Percentiles rank a stretch among this genome's conserved stretches.
phyloP scores from a whole-genome alignment of 2,113 vertebrate genomes.

The Dasyornis broadbenti region DNA sequence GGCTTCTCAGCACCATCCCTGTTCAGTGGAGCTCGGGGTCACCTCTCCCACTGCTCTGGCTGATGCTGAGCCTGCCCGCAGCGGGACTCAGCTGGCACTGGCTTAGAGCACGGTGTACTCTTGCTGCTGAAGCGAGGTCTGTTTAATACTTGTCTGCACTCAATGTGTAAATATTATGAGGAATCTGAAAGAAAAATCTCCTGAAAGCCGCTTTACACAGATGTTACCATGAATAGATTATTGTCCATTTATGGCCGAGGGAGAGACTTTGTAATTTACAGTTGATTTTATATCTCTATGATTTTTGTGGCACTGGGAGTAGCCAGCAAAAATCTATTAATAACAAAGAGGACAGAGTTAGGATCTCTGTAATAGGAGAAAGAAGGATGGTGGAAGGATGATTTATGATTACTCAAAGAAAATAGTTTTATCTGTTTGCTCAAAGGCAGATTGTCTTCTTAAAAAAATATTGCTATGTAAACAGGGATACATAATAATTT shows the following conservation, averaged over 20 bases:
- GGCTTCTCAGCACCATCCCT: not conserved
- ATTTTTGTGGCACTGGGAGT: conserved; percentile 1
- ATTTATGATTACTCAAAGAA: not conserved
- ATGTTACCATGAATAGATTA: conserved; percentile 16
- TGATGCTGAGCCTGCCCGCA: rapidly evolving
- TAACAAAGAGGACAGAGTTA: not conserved
- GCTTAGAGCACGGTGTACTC: rapidly evolving
- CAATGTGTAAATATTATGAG: conserved; percentile 43
- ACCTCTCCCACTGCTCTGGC: rapidly evolving
- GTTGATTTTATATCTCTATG: not conserved
- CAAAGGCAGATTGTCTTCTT: not conserved
- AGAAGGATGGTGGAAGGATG: not conserved
- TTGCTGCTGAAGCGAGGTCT: not conserved
- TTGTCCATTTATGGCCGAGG: conserved; percentile 9
- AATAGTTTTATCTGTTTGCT: not conserved
- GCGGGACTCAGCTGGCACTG: not conserved
- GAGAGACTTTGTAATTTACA: not conserved
- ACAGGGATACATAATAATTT: not conserved
- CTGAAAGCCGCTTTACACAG: not conserved
- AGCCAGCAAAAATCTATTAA: conserved; percentile 16
- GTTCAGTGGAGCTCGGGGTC: not conserved
- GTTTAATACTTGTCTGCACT: not conserved
- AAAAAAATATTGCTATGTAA: not conserved
- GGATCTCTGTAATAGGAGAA: conserved; percentile 3
- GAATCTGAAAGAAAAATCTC: conserved; percentile 2